Evolutionary conservation across 1,140 invertebrate species (phyloP).

Genomic region (Drosophila equinoxialis): DNA sequence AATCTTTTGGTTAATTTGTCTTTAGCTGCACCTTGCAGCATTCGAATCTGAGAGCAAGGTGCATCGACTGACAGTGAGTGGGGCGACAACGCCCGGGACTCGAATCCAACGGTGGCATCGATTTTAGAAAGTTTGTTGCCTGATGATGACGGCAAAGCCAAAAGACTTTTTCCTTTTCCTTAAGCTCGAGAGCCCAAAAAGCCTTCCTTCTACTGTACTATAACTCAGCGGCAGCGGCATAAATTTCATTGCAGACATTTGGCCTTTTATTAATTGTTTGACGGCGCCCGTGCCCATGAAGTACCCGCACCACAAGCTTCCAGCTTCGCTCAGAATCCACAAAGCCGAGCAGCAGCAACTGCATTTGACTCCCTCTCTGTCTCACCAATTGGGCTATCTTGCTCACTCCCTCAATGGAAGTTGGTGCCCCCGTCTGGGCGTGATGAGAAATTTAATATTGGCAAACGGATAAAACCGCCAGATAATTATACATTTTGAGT

Average conservation of each 20-base stretch:
- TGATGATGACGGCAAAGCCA: constrained; percentile 62
- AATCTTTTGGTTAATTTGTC: constrained; percentile 21
- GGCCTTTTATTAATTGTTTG: constrained; percentile 82
- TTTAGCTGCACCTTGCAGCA: constrained; percentile 30
- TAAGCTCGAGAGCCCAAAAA: constrained; percentile 45
- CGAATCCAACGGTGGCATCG: constrained; percentile 55
- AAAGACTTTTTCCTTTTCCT: constrained; percentile 60
- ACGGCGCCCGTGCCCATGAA: constrained; percentile 79
- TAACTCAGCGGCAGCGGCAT: constrained; percentile 58
- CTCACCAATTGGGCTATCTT: neutral
- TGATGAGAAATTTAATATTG: constrained; percentile 82
- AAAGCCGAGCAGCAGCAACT: constrained; percentile 26
- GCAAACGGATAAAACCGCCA: constrained; percentile 81
- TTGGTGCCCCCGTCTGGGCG: constrained; percentile 59
- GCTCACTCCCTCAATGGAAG: neutral
- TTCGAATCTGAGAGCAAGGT: constrained; percentile 40
- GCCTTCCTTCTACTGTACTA: constrained; percentile 40
- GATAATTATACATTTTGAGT: constrained; percentile 82
- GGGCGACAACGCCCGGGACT: constrained; percentile 40
- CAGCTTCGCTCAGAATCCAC: constrained; percentile 22
- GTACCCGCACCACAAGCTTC: constrained; percentile 40
- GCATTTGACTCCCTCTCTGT: constrained; percentile 38
- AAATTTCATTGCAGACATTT: constrained; percentile 81
- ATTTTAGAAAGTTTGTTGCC: constrained; percentile 70
- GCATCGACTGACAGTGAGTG: neutral